phyloP scores from a whole-genome alignment of 2,888 invertebrate genomes.

The Agelastica alni region DNA sequence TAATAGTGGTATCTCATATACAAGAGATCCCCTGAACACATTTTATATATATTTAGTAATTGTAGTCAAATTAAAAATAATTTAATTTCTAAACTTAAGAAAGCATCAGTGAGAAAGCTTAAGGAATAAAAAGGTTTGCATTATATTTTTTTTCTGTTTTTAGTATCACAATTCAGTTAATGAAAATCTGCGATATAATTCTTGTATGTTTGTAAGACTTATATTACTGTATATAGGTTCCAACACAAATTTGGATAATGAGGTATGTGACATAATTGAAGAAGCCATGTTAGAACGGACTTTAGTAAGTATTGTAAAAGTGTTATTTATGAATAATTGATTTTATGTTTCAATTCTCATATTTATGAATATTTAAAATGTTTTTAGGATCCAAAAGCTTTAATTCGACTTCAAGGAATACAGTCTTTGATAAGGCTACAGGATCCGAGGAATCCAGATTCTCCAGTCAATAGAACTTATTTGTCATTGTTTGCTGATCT shows the following conservation, averaged over 20 bases:
- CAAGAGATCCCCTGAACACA: no score
- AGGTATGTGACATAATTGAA: slow-evolving; percentile 42
- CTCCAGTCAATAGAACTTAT: slow-evolving; percentile 76
- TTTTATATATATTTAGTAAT: no score
- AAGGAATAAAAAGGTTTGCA: no score
- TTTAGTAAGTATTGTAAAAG: slow-evolving; percentile 38
- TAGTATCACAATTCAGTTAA: slow-evolving; percentile 29
- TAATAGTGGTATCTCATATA: no score
- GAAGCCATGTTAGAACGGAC: slow-evolving; percentile 42
- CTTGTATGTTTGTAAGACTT: slow-evolving; percentile 39
- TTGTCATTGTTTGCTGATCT: slow-evolving; percentile 74
- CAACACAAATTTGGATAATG: slow-evolving; percentile 37
- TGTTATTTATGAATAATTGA: no score
- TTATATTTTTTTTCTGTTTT: slow-evolving; percentile 20
- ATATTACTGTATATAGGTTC: slow-evolving; percentile 38
- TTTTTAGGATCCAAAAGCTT: slow-evolving; percentile 71
- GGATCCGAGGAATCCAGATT: slow-evolving; percentile 74
- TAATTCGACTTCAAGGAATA: slow-evolving; percentile 79
- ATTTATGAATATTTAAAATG: background rate
- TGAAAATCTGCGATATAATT: slow-evolving; percentile 35
- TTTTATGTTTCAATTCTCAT: no score
- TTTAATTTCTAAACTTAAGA: no score
- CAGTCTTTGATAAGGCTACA: slow-evolving; percentile 79
- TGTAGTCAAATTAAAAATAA: no score
- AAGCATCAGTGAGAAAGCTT: no score